phyloP scores from a whole-genome alignment of 2,888 invertebrate species.

The Conus canariensis region DNA sequence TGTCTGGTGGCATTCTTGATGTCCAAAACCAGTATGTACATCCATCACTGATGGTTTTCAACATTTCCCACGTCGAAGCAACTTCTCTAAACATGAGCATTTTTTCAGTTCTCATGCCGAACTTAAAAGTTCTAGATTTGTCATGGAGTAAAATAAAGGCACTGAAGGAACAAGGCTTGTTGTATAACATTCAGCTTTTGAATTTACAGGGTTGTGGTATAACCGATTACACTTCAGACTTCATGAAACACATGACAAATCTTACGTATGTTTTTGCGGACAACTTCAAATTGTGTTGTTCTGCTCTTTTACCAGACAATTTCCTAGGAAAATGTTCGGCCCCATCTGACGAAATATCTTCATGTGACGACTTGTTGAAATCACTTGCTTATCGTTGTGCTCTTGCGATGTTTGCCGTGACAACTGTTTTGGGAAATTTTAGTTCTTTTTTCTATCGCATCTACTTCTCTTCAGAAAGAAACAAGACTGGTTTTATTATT shows the following conservation, averaged over 20 bases:
- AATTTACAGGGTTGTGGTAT: neutral
- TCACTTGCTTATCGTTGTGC: neutral
- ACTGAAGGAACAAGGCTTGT: neutral
- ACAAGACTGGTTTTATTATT: neutral
- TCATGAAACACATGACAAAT: neutral
- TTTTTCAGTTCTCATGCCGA: neutral
- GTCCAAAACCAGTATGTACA: neutral
- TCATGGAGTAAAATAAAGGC: neutral
- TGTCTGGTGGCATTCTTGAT: neutral
- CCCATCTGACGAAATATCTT: constrained; percentile 17
- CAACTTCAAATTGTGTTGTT: constrained; percentile 8
- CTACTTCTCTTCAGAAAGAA: neutral
- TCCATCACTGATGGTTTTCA: neutral
- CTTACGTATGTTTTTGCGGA: neutral
- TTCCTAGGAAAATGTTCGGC: neutral
- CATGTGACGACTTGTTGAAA: constrained; percentile 2
- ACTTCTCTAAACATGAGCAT: neutral
- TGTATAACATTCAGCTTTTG: neutral
- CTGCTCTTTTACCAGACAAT: neutral
- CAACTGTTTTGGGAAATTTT: neutral
- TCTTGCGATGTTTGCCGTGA: neutral
- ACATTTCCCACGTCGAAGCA: neutral
- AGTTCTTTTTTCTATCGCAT: neutral
- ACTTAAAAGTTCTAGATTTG: neutral
- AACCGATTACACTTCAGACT: neutral